These are phyloP conservation scores for Tragelaphus scriptus DNA, from an alignment of 2,113 vertebrate genomes.

Conservation along the genomic window DNA sequence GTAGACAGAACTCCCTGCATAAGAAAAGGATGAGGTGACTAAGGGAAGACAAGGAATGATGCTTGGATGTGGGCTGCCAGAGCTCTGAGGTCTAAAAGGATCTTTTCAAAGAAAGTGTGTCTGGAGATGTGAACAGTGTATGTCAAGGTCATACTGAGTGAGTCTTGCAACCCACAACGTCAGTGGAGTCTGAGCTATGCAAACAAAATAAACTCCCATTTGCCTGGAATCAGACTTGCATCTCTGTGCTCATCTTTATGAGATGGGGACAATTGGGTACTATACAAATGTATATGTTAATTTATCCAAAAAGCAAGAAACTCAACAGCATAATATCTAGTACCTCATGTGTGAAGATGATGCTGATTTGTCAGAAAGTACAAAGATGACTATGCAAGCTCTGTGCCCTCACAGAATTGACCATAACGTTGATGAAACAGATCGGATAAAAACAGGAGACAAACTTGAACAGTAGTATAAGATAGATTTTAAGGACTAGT, in stretches of 20 bases:
- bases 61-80: background rate
- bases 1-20: slow-evolving; percentile 19
- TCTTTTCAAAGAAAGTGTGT: slow-evolving; percentile 22
- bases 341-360: background rate
- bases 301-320: background rate
- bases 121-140: background rate
- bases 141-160: background rate
- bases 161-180: background rate
- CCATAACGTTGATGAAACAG: background rate
- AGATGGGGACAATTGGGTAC: background rate
- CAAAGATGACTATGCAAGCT: background rate
- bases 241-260: background rate
- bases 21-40: background rate
- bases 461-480: background rate
- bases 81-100: background rate
- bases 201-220: background rate
- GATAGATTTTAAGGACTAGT: background rate
- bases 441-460: background rate
- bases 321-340: background rate
- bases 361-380: background rate
- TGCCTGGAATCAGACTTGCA: background rate
- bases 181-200: background rate
- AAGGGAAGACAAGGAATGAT: background rate
- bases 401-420: background rate
- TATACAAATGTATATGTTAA: background rate